Evolutionary conservation across 2,113 vertebrate species (phyloP), one percentile per base, ranked within the genome.

Genomic region (Hemicordylus capensis): DNA sequence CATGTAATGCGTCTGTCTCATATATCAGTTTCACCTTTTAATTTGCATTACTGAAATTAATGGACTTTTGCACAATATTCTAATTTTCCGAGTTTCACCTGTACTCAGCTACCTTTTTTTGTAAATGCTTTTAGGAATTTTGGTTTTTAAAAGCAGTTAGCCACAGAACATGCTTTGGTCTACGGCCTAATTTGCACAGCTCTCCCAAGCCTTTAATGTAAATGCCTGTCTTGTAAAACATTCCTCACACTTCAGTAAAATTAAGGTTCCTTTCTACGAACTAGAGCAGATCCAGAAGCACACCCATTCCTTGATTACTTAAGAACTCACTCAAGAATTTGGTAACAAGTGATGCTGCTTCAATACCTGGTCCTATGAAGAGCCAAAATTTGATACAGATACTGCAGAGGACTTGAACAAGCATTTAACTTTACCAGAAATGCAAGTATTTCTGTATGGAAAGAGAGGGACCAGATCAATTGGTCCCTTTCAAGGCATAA

Each of bases 131-230:
- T 44, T 56, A 42, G 11, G 54, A 19, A 1, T 3, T 39, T 6
- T 4, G n/a, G 48, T 4, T 15, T 58, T 22, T 67, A 3, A 7
- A 51, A 77, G 44, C 1, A 74, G 14, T 51, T 11, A 76, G 24
- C 44, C 22, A 76, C 46, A 77, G 63, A 69, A 67, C 46, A 85
- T 56, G 56, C 31, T 85, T 77, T 85, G 83, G 74, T 69, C 83
- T 59, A 9, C 22, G n/a, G 37, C 58, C 39, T 44, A 15, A 12
- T 1, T 12, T 11, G 46, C 70, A 1, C 37, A 0, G 1, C 1
- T 64, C 48, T 56, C 17, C 8, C 22, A 66, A n/a, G 26, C 19
- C 26, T 54, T 11, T 14, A 54, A 6, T 19, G 2, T 64, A 24
- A 46, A 24, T 0, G 10, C 46, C 6, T 15, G 3, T 22, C 10